Conservation (phyloP, 2,797 vertebrate species). For the Clamator glandarius region DNA sequence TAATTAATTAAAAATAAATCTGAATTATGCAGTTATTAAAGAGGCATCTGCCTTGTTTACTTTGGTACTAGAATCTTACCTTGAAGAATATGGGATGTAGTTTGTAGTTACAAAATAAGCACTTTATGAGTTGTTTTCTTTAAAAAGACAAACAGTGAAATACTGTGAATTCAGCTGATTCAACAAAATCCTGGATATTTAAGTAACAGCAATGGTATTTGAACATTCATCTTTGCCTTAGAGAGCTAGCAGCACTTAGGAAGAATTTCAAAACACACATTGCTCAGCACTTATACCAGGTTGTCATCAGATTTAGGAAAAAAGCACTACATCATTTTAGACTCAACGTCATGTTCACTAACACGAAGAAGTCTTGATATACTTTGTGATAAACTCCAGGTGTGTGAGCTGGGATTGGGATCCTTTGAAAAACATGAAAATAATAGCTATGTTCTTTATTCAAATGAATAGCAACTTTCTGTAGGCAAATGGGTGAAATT, state of each 20-base stretch:
- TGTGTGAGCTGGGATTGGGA: neutral
- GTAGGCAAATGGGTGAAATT: neutral
- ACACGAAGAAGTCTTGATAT: neutral
- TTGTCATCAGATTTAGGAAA: slow-evolving; percentile 33
- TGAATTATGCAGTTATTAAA: slow-evolving; percentile 30
- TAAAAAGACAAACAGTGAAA: slow-evolving; percentile 26
- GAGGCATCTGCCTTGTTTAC: slow-evolving; percentile 33
- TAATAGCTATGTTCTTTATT: neutral
- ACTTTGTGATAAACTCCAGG: slow-evolving; percentile 17
- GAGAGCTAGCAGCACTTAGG: slow-evolving; percentile 8
- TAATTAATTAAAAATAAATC: slow-evolving; percentile 58
- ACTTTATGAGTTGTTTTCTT: slow-evolving; percentile 3
- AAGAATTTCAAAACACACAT: slow-evolving; percentile 26
- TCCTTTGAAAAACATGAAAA: neutral
- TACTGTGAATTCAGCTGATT: slow-evolving; percentile 21
- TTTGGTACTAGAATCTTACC: slow-evolving; percentile 21
- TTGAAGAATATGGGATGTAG: neutral
- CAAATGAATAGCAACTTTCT: neutral
- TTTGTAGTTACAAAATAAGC: slow-evolving; percentile 6
- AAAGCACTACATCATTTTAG: neutral
- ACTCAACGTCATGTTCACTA: neutral
- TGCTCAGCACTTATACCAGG: slow-evolving; percentile 25
- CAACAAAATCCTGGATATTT: slow-evolving; percentile 14
- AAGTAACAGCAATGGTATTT: neutral
- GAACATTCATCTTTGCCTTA: slow-evolving; percentile 16